Evolutionary conservation across 64 coral and sea anemone genomes (phyloP).

Genomic region (Stylophora pistillata): DNA sequence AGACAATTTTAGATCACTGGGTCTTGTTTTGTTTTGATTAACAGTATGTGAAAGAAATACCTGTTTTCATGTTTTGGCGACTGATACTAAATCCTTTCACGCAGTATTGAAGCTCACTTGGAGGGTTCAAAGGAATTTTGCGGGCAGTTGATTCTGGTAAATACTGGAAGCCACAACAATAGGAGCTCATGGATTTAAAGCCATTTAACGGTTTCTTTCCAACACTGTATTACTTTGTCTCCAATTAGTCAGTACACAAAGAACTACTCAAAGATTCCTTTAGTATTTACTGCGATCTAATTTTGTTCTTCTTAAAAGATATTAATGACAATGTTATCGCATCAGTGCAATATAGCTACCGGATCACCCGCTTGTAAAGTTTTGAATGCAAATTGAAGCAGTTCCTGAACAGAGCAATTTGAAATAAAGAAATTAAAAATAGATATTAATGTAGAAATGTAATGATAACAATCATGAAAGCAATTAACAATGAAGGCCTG

Average conservation of each 20-base stretch:
- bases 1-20: background rate
- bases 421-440: background rate
- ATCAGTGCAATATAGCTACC: background rate
- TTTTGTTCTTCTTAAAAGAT: background rate
- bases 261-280: too few species aligned
- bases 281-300: background rate
- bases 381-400: background rate
- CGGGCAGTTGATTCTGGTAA: background rate
- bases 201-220: background rate
- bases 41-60: background rate
- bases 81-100: background rate
- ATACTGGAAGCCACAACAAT: background rate
- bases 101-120: background rate
- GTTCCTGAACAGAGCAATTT: background rate
- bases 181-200: background rate
- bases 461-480: background rate
- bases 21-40: conserved; percentile 4
- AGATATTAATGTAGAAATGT: background rate
- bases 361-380: background rate
- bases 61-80: background rate
- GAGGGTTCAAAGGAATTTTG: background rate
- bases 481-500: background rate
- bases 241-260: background rate
- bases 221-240: background rate
- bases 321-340: background rate